A percentile compares a stretch with the other conserved stretches of the same genome.
Conservation (phyloP, 2,888 invertebrate species). For the Arrhopalites spinosus region DNA sequence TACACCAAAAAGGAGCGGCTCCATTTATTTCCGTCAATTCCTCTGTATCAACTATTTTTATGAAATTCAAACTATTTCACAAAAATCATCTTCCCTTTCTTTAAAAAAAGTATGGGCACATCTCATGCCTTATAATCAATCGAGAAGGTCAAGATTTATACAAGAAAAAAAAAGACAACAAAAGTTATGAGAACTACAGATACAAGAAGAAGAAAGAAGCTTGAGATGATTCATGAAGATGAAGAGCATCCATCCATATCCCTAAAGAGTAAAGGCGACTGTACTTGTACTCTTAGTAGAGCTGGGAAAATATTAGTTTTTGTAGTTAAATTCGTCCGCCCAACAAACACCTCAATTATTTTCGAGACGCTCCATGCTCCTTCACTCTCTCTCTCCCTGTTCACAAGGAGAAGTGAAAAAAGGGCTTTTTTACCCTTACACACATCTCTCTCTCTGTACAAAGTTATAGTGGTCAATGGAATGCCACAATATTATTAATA, state of each 20-base stretch:
- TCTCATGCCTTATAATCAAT: too few relatives aligned
- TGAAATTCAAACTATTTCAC: not conserved
- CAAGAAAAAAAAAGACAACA: not conserved
- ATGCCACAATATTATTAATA: too few relatives aligned
- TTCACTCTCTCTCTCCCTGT: not conserved
- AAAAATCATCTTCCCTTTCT: not conserved
- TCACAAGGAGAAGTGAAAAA: not conserved
- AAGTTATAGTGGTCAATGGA: too few relatives aligned
- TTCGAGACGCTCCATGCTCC: not conserved
- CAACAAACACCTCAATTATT: slow-evolving; percentile 2
- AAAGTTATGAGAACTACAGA: not conserved
- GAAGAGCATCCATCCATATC: too few relatives aligned
- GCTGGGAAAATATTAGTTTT: slow-evolving; percentile 5
- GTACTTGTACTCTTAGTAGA: too few relatives aligned
- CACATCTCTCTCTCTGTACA: too few relatives aligned
- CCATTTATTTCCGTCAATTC: not conserved
- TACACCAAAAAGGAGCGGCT: not conserved
- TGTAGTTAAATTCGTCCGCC: not conserved
- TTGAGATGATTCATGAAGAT: not conserved
- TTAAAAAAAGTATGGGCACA: not conserved
- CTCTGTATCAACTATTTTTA: not conserved
- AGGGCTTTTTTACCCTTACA: too few relatives aligned
- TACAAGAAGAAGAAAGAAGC: not conserved
- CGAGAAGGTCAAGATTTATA: not conserved
- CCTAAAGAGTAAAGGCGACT: too few relatives aligned